phyloP scores from a whole-genome alignment of 1,140 invertebrate species.

The Melipona quadrifasciata region DNA sequence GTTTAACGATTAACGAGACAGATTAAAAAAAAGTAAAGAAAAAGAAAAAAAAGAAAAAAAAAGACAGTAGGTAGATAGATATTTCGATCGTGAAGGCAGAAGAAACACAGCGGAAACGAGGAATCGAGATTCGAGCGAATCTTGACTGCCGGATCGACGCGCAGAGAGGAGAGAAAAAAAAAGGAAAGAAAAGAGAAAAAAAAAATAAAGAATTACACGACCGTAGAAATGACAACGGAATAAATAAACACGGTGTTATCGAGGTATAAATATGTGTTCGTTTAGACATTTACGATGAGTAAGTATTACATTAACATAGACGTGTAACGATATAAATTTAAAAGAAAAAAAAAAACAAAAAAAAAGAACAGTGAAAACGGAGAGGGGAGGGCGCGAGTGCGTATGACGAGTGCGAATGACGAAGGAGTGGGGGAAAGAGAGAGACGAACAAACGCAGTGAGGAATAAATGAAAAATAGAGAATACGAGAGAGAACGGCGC shows the following conservation, averaged over 20 bases:
- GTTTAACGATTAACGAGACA: constrained; percentile 49
- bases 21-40: constrained; percentile 5
- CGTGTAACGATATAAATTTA: constrained; percentile 51
- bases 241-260: constrained; percentile 70
- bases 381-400: constrained; percentile 26
- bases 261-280: constrained; percentile 78
- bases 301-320: constrained; percentile 70
- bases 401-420: not conserved
- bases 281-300: constrained; percentile 76
- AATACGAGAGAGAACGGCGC: not conserved
- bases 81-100: constrained; percentile 46
- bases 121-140: not conserved
- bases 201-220: constrained; percentile 17
- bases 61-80: constrained; percentile 53
- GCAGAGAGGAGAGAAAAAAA: not conserved
- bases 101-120: constrained; percentile 16
- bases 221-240: constrained; percentile 44
- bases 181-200: no score
- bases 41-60: constrained; percentile 23
- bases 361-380: not conserved
- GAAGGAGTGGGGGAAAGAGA: not conserved
- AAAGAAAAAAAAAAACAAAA: not conserved
- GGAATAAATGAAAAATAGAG: not conserved
- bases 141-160: constrained; percentile 8
- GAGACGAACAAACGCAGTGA: not conserved